Base-by-base conservation (phyloP, 2,113 vertebrate species). In the Galbula dea region DNA sequence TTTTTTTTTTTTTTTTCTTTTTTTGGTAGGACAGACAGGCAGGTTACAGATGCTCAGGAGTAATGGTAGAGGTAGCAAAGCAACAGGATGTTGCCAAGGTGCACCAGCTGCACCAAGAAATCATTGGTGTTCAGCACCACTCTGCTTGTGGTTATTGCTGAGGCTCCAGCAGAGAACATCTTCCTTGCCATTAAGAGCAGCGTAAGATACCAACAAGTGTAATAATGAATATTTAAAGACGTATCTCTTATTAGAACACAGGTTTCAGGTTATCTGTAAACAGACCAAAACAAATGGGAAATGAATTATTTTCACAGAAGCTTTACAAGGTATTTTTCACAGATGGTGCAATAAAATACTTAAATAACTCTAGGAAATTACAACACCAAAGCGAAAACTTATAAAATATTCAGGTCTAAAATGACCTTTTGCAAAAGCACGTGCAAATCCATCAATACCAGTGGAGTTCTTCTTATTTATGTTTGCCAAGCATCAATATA, bases 201-300 rank as follows among this genome's bases (percentile, higher is more conserved):
- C 45, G 87, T 54, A 69, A 87, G 89, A 85, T 48, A 66, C 78
- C 81, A 87, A 26, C 89, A 89, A 94, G 91, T 85, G 93, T 96
- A 92, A 95, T 55, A n/a, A 94, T 94, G 91, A 94, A 96, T 94
- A 91, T 95, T 95, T 89, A 59, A 95, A 95, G 67, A 68, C 29
- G 37, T 73, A 49, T 83, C 78, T 86, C 82, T 82, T 89, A 89
- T 96, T 95, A 87, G 92, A 87, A 83, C 77, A 88, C 30, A 20
- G 67, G 69, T 87, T 96, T 83, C 86, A 68, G 1, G 34, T 81
- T 94, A 51, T 92, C 86, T 89, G 89, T 74, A 68, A 83, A 67
- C 2, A 22, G 76, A 74, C 51, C 0, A 0, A 79, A 79, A 80
- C 1, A 2, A 76, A 49, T 15, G 17, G 46, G 75, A 83, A 90